A percentile compares a stretch with the other conserved stretches of the same genome.
Evolutionary conservation across 2,797 vertebrate genomes (phyloP).

Genomic region (Parauchenoglanis punctatus): DNA sequence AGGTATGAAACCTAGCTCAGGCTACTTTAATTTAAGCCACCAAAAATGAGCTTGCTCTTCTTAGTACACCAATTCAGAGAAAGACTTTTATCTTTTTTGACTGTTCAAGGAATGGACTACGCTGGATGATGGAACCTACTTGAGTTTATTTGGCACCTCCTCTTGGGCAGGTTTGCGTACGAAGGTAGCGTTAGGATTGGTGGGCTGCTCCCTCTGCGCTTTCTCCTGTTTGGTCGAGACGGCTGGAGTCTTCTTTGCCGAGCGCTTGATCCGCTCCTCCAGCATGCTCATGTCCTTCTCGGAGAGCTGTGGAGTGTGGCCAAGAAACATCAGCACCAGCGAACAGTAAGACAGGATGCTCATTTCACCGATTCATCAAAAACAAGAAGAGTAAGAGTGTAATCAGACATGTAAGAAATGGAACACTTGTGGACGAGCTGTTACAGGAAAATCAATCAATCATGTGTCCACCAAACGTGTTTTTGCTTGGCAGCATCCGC

Average conservation of each 20-base stretch:
- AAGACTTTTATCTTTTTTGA: not conserved
- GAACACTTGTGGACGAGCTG: not conserved
- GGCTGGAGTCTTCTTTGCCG: conserved; percentile 87
- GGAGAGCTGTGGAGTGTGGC: conserved; percentile 79
- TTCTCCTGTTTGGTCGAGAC: conserved; percentile 86
- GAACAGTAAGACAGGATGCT: not conserved
- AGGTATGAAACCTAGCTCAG: not conserved
- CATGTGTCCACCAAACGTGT: too few relatives aligned
- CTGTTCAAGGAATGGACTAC: not conserved
- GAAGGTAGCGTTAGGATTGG: conserved; percentile 80
- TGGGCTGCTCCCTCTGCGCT: conserved; percentile 76
- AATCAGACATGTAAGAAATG: not conserved
- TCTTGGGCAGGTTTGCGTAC: conserved; percentile 85
- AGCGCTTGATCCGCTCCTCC: conserved; percentile 94
- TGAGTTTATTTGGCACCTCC: conserved; percentile 94
- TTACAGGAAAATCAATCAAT: not conserved
- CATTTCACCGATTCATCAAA: not conserved
- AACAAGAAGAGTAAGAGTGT: not conserved
- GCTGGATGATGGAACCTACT: conserved; percentile 75
- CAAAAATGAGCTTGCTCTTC: not conserved
- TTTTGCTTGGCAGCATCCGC: too few relatives aligned
- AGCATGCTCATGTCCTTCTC: conserved; percentile 99
- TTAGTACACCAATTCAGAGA: not conserved
- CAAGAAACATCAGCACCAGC: not conserved
- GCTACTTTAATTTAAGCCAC: not conserved